Base-by-base conservation (phyloP, 2,113 vertebrate species). In the Lipotes vexillifer region DNA sequence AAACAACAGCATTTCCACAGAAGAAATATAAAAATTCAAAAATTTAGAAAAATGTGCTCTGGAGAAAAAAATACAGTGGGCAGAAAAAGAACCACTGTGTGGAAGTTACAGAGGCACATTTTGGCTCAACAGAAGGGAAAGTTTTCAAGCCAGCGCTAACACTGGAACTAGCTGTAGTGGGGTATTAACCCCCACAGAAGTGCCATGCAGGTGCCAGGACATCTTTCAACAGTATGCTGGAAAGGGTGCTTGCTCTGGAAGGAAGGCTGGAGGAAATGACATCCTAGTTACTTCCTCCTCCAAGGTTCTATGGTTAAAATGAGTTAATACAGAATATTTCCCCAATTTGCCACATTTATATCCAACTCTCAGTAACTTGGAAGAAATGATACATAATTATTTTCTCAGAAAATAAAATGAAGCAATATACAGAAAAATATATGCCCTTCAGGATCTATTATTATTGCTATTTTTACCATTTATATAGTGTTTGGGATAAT, bases 341-440 rank as follows among this genome's bases (percentile, higher is more conserved):
- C 15, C 77, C 46, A 49, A 9, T 82, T 38, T 75, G 52, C 77
- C 71, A 86, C 41, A 89, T 82, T 77, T 95, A 41, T 69, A 81
- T 57, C 38, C 36, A 61, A 75, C 29, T 72, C 80, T 93, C 77
- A 88, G 7, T 92, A 85, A 96, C 38, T 74, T 66, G 72, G 57
- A 85, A 96, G 61, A 94, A 88, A 85, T 88, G 61, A 95, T 41
- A 93, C 2, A 41, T 93, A 81, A 86, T 68, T 66, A 88, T 84
- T 94, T 88, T 93, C 46, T 94, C 44, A 93, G 46, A 93, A 77
- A 89, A 49, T 63, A 88, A 94, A 97, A 96, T 7, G 21, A 93
- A 90, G 25, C 12, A 86, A 93, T 25, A 88, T 59, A 83, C 7
- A 96, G 46, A 96, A 94, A 85, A 78, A 88, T 23, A 52, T 1